phyloP scores from a whole-genome alignment of 2,888 invertebrate species.

The Tetheella fluctuosa region DNA sequence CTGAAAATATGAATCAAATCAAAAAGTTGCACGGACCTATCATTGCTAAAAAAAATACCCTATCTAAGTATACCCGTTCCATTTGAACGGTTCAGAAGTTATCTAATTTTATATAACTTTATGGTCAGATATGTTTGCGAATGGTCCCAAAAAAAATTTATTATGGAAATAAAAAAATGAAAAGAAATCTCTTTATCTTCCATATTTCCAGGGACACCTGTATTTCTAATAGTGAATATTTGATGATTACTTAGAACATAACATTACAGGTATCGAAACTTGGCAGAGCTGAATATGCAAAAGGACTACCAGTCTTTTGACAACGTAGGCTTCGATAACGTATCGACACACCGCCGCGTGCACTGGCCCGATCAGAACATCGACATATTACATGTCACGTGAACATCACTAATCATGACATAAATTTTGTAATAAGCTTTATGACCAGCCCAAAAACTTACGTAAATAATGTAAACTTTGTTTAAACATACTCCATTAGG shows the following conservation, averaged over 20 bases:
- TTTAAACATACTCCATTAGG: not conserved
- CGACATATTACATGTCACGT: conserved; percentile 64
- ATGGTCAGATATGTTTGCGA: too few relatives aligned
- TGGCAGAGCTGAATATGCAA: conserved; percentile 76
- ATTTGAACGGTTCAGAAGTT: too few relatives aligned
- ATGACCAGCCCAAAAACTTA: not conserved
- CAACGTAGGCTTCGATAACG: conserved; percentile 86
- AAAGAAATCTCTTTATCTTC: too few relatives aligned
- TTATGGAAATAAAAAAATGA: too few relatives aligned
- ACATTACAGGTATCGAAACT: conserved; percentile 66
- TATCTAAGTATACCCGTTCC: too few relatives aligned
- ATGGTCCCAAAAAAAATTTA: too few relatives aligned
- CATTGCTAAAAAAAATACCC: too few relatives aligned
- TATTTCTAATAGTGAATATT: too few relatives aligned
- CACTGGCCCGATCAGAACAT: conserved; percentile 87
- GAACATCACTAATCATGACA: conserved; percentile 13
- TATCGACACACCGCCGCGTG: conserved; percentile 87
- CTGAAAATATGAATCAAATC: too few relatives aligned
- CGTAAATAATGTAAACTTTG: not conserved
- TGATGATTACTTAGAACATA: not conserved
- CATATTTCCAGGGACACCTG: too few relatives aligned
- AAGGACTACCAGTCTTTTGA: conserved; percentile 83
- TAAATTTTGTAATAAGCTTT: not conserved
- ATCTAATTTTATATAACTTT: too few relatives aligned
- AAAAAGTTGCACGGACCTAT: too few relatives aligned